phyloP scores from a whole-genome alignment of 2,888 invertebrate genomes.

The Aleiodes testaceus region DNA sequence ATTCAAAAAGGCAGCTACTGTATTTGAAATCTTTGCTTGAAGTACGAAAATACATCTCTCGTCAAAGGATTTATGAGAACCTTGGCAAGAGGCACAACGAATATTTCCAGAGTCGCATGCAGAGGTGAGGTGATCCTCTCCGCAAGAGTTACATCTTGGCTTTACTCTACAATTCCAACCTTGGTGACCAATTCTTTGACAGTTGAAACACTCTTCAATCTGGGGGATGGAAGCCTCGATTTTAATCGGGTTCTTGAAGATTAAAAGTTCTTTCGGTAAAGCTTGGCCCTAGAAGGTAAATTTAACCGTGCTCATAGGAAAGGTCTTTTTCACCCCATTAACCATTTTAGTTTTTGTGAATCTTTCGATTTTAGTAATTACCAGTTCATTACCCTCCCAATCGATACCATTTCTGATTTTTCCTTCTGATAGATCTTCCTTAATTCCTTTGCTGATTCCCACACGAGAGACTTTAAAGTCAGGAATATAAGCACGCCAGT shows the following conservation, averaged over 20 bases:
- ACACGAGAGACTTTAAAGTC: not conserved
- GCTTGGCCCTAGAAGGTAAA: not conserved
- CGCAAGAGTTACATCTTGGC: not conserved
- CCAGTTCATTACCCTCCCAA: not conserved
- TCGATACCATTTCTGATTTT: not conserved
- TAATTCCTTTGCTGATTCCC: not conserved
- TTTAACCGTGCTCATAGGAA: not conserved
- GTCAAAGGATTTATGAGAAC: no score
- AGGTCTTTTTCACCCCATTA: not conserved
- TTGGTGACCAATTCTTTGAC: not conserved
- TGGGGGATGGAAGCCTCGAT: not conserved
- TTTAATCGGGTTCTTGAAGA: not conserved
- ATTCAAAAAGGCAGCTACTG: no score
- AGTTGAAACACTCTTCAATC: not conserved
- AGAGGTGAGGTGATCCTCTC: no score
- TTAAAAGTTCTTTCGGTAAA: not conserved
- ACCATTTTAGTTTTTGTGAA: not conserved
- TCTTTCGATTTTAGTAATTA: constrained; percentile 3
- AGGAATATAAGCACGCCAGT: not conserved
- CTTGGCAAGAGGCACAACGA: no score
- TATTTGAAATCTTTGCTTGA: no score
- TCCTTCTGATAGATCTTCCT: not conserved
- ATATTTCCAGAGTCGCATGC: no score
- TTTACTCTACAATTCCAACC: not conserved
- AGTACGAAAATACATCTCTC: no score